Percentiles rank a stretch among this genome's conserved stretches.
Evolutionary conservation across 2,113 vertebrate genomes (phyloP).

Genomic region (Willisornis vidua): DNA sequence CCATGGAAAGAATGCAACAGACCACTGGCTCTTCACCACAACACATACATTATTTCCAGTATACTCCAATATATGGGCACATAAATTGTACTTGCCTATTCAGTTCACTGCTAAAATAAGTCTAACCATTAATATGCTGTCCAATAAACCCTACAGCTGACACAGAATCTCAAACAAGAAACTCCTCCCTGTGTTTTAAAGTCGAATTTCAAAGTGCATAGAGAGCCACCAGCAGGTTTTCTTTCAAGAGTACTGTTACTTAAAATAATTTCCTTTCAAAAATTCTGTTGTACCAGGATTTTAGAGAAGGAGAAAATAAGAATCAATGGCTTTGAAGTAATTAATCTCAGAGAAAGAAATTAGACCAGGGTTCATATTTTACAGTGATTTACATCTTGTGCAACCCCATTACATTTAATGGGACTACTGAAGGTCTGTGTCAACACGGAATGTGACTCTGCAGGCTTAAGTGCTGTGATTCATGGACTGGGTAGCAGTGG

Average conservation of each 20-base stretch:
- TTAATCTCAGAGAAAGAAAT: neutral
- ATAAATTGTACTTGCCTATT: neutral
- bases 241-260: neutral
- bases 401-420: conserved; percentile 48
- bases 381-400: conserved; percentile 56
- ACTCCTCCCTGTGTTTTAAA: neutral
- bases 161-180: neutral
- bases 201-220: neutral
- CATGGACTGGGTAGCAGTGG: conserved; percentile 2
- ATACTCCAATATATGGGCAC: neutral
- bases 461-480: conserved; percentile 2
- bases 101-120: neutral
- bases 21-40: neutral
- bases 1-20: neutral
- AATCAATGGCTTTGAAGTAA: conserved; percentile 2
- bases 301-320: neutral
- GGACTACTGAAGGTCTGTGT: conserved; percentile 39
- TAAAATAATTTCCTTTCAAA: neutral
- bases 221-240: neutral
- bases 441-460: conserved; percentile 47
- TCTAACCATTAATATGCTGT: neutral
- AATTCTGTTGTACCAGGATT: neutral
- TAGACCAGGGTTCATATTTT: conserved; percentile 40
- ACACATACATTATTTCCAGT: neutral
- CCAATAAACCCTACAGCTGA: neutral